Base-by-base conservation (phyloP, 2,113 vertebrate species). In the Seriola rivoliana region DNA sequence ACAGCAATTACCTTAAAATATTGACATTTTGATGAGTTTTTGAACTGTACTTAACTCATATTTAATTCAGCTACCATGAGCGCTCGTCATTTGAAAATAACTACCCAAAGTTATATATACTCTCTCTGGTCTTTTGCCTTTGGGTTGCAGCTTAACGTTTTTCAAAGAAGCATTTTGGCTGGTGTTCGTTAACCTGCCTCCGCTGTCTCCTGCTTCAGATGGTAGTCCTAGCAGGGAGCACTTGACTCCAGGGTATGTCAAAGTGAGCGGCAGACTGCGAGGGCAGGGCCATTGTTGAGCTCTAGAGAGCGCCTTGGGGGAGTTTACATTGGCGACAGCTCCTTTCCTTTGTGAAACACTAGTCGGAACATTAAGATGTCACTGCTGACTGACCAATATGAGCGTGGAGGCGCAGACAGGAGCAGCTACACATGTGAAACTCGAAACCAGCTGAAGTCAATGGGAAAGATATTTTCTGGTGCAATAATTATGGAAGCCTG, bases 331-430 rank as follows among this genome's bases (percentile, higher is more conserved):
- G 78, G 82, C 40, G 54, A 58, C 76, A 1, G 71, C 79, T 81
- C 44, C 55, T 59, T 76, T 77, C 54, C 82, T 85, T 67, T 80
- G 75, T 91, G 87, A 90, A 91, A 92, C 86, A 84, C 57, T 57
- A 91, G 89, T 84, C 42, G 38, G 79, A 77, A 77, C 89, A 90
- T 87, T 89, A 81, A 75, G 75, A 85, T 84, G 81, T 87, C 71
- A 63, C 82, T 71, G 75, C 82, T 81, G 78, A 86, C 77, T 83
- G 71, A 86, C 88, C 81, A 85, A 68, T 84, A 64, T 36, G 69
- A 71, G 72, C 55, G 0, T 48, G 42, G 68, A 81, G 89, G 82
- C 79, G 32, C 62, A 54, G 73, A 60, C 52, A 60, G 85, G 70
- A 55, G 84, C 69, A 38, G 65, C 74, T 52, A 48, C 4, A 25